These are phyloP conservation scores for Epinephelus lanceolatus DNA, from an alignment of 2,113 vertebrate species.

Conservation along the genomic window DNA sequence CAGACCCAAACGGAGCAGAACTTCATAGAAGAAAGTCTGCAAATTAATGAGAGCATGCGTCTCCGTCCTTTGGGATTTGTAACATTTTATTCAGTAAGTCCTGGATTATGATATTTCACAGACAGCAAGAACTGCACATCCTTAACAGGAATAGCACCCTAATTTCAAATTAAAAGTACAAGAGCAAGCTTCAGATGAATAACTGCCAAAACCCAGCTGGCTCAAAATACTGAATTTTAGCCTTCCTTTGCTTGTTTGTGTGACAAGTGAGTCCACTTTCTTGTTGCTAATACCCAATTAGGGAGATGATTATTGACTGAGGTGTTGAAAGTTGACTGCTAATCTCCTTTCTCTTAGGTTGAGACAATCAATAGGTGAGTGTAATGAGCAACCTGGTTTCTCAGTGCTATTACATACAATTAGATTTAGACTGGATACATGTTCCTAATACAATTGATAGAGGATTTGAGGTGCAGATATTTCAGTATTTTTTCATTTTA, in stretches of 20 bases:
- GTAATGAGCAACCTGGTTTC: constrained; percentile 78
- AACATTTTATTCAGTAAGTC: constrained; percentile 42
- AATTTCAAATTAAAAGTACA: constrained; percentile 52
- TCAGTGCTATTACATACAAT: constrained; percentile 71
- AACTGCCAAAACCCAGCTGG: constrained; percentile 23
- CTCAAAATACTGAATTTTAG: constrained; percentile 42
- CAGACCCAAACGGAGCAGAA: neutral
- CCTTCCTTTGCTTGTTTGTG: constrained; percentile 71
- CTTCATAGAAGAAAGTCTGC: constrained; percentile 6
- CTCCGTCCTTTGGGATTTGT: constrained; percentile 34
- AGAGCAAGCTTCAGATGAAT: constrained; percentile 56
- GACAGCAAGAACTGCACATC: constrained; percentile 21
- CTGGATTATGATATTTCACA: constrained; percentile 50
- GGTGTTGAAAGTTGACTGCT: constrained; percentile 82
- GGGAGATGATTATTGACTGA: constrained; percentile 85
- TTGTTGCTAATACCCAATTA: constrained; percentile 84
- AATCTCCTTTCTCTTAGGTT: constrained; percentile 79
- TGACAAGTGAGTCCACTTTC: constrained; percentile 78
- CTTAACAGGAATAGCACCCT: constrained; percentile 36
- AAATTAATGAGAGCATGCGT: constrained; percentile 40
- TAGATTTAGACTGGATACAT: constrained; percentile 63
- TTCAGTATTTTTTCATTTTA: neutral
- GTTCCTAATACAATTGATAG: constrained; percentile 53
- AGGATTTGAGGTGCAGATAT: constrained; percentile 7
- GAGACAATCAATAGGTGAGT: constrained; percentile 73